Evolutionary conservation across 92 coral and sea anemone species (phyloP), one percentile per base, ranked within the genome.

Genomic region (Umimayanthus chanpuru): DNA sequence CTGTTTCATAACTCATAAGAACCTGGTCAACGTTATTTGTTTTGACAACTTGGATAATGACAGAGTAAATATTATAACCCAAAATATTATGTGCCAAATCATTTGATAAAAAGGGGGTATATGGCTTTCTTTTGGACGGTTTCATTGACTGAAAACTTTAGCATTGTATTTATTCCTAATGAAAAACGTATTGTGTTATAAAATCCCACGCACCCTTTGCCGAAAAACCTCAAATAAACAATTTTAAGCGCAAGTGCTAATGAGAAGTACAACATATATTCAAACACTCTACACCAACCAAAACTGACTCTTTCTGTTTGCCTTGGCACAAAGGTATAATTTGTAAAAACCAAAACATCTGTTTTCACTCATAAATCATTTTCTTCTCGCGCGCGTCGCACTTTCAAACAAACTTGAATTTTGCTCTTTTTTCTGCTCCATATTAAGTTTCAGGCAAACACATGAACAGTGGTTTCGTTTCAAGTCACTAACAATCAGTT

Each of bases 1-100:
- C 38, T 77, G 78, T 71, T 83, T 47, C 10, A 44, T 14, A 15
- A 28, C 70, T 47, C 10, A 44, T 14, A 15, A 28, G 32, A 23
- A 7, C 68, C n/a, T 68, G 71, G 21, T 47, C 77, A 47, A 61
- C 14, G 55, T 25, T 79, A 49, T 80, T 89, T 86, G 89, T 88
- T 91, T 86, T 91, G 86, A 90, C 91, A 93, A 79, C 89, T 89
- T 90, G 53, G 78, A 81, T 88, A 90, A 88, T 92, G 61, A 89
- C 90, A 81, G 90, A 43, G 88, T 93, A 86, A 90, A 92, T 87
- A 88, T 79, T 82, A 86, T 88, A 89, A 81, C 77, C 66, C 43
- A 70, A 70, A 70, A 83, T 53, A 83, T 83, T 83, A 83, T 73
- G 78, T 70, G 79, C 61, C 74, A 83, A 28, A 83, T 83, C 47